Evolutionary conservation across 2,888 invertebrate species (phyloP), one percentile per base, ranked within the genome.

Genomic region (Ecdyonurus torrentis): DNA sequence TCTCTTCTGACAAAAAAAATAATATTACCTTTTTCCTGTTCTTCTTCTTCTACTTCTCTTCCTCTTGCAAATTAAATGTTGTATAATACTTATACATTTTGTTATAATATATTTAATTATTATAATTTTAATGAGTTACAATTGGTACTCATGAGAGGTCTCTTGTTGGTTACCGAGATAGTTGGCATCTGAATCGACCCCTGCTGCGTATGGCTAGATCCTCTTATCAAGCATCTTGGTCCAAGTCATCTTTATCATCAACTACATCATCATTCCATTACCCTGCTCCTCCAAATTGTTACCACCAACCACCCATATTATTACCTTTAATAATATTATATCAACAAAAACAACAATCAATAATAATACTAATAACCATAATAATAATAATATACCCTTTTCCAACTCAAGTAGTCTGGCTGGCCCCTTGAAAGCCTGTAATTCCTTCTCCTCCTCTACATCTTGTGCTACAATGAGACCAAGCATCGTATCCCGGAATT

Each of bases 1-100:
- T n/a, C n/a, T n/a, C n/a, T n/a, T n/a, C n/a, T n/a, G n/a, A 19
- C 5, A 18, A 23, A 37, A 52, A 23, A 52, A 15, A 60, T 58
- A 63, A 18, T 7, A 58, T 63, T 62, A 62, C 65, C 61, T 67
- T 61, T 64, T 19, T 61, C 25, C 23, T 7, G 25, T 25, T 52
- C 24, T 24, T 23, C 50, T 7, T 18, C 10, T 58, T 20, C 25
- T 58, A 25, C 55, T 58, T 18, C 25, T 55, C 52, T 25, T 24
- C 18, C 1, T n/a, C 24, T 1, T 37, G 5, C 15, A 10, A 10
- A 10, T 10, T 37, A 10, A 37, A 37, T 15, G 37, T 37, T 37
- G 5, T 5, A 10, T 37, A 15, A 10, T 37, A 5, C 7, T 37
- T 37, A 37, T 37, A 37, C 15, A 37, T 37, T n/a, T n/a, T n/a